These are phyloP conservation scores for Caenorhabditis sp. DNA, from an alignment of 2,888 invertebrate species.

Conservation along the genomic window DNA sequence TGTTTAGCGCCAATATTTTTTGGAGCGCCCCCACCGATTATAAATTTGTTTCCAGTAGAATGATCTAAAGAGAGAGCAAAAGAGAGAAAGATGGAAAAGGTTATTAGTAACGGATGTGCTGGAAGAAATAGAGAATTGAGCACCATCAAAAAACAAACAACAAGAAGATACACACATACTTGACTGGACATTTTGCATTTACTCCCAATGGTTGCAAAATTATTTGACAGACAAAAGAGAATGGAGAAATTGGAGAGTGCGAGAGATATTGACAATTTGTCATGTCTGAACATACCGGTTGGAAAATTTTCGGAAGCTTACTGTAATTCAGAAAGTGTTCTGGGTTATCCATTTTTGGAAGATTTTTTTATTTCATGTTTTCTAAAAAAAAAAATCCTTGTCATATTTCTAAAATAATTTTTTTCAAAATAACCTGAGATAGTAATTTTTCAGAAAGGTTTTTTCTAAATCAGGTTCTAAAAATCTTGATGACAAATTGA, in stretches of 20 bases:
- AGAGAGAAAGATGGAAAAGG: not conserved
- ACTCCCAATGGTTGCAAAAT: slow-evolving; percentile 3
- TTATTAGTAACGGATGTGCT: not conserved
- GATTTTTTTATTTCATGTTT: too few species aligned
- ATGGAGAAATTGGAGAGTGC: not conserved
- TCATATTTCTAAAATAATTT: too few species aligned
- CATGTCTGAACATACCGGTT: too few species aligned
- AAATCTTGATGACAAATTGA: too few species aligned
- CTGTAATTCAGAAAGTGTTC: too few species aligned
- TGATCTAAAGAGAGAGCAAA: slow-evolving; percentile 6
- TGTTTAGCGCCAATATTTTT: slow-evolving; percentile 28
- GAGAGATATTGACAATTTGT: not conserved
- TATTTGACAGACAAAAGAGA: not conserved
- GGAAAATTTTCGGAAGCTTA: too few species aligned
- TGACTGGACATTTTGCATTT: slow-evolving; percentile 26
- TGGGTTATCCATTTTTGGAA: too few species aligned
- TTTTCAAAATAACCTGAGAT: too few species aligned
- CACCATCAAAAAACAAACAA: slow-evolving; percentile 4
- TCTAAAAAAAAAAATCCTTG: too few species aligned
- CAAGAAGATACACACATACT: slow-evolving; percentile 8
- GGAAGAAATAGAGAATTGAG: slow-evolving; percentile 1
- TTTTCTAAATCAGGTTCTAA: too few species aligned
- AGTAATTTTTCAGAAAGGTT: too few species aligned
- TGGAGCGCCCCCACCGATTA: slow-evolving; percentile 15
- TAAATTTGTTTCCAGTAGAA: slow-evolving; percentile 41